phyloP scores from a whole-genome alignment of 1,140 invertebrate species.

The Metopolophium dirhodum region DNA sequence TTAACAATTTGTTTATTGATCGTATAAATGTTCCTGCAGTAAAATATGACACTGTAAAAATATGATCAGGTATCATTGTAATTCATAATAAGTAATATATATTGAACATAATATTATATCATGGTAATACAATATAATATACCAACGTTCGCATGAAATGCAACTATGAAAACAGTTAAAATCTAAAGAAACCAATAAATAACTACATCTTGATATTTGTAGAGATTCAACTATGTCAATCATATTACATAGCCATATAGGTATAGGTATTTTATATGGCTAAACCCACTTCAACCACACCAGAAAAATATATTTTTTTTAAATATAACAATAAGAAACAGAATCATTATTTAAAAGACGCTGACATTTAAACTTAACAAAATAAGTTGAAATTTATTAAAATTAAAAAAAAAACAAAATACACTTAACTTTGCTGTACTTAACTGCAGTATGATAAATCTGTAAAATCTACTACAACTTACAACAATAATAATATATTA shows the following conservation, averaged over 20 bases:
- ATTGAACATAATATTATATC: background rate
- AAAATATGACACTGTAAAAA: background rate
- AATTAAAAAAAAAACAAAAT: no score
- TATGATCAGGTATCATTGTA: background rate
- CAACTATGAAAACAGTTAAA: background rate
- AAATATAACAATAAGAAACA: background rate
- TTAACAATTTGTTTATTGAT: background rate
- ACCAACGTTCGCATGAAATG: background rate
- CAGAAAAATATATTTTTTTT: background rate
- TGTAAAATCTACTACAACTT: no score
- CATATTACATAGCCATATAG: background rate
- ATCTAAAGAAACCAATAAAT: background rate
- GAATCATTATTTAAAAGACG: background rate
- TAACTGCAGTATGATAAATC: no score
- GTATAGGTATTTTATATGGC: background rate
- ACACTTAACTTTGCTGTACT: background rate
- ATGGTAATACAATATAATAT: background rate
- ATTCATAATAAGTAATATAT: background rate
- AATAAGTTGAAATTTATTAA: no score
- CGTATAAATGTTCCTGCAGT: background rate
- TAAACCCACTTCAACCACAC: background rate
- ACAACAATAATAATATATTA: background rate
- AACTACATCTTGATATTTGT: background rate
- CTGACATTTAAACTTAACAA: no score
- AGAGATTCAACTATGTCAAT: background rate